Base-by-base conservation (phyloP, 1,140 invertebrate genomes). In the Drosophila watanabei region DNA sequence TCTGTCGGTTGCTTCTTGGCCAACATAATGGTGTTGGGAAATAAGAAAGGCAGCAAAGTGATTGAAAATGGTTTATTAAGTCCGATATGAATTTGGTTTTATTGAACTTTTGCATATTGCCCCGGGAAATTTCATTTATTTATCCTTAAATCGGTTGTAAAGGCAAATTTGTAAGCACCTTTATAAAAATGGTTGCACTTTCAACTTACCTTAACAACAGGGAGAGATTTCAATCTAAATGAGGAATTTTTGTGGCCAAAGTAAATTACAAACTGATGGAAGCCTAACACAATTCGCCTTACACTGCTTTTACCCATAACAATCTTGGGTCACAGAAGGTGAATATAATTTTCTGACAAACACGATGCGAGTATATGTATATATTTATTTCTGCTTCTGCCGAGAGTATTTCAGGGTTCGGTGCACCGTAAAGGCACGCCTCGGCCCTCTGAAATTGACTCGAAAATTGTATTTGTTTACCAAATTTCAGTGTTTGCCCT, bases 391-490 rank as follows among this genome's bases (percentile, higher is more conserved):
- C 2, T 52, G 9, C 35, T 18, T 13, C n/a, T 11, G n/a, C 33
- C 11, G 14, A 35, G 45, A 30, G 35, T 33, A 32, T 14, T 41
- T 51, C 33, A 18, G 37, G 45, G 20, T 35, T 37, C 35, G 35
- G n/a, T 14, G 43, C 7, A 30, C 35, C 33, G 16, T 33, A 14
- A 52, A 43, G 43, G 24, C 37, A 70, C n/a, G 30, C 28, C 16
- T 18, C 33, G n/a, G 18, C 24, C 43, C 61, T 46, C 30, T 41
- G 28, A 51, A 43, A 37, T 73, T 35, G 54, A 43, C 37, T 61
- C 32, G 32, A 30, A 73, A 52, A 43, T 51, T 49, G 46, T 73
- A 61, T 73, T 61, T 73, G 70, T 33, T 73, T 73, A 43, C 39
- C 24, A 28, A 33, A 41, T 49, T 75, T 41, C 39, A 32, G 30